These are phyloP conservation scores for Toxotes chatareus DNA, from an alignment of 2,113 vertebrate species.

Conservation along the genomic window DNA sequence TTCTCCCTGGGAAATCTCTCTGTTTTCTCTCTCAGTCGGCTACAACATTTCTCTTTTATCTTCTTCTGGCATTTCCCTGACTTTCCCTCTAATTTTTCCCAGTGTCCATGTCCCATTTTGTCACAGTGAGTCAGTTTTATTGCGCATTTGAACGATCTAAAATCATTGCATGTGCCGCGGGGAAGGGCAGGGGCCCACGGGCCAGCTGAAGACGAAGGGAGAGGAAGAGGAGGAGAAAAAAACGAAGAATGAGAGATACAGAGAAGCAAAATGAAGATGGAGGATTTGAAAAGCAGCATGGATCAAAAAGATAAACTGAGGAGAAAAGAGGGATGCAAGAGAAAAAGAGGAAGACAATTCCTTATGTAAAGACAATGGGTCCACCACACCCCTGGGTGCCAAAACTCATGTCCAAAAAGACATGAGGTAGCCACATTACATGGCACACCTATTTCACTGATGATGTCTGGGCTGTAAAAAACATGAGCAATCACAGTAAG, in stretches of 20 bases:
- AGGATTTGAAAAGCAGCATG: neutral
- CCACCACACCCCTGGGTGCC: slow-evolving; percentile 55
- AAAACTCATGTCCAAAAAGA: slow-evolving; percentile 38
- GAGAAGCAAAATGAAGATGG: slow-evolving; percentile 6
- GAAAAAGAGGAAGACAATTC: slow-evolving; percentile 14
- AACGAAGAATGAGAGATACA: slow-evolving; percentile 12
- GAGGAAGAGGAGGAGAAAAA: slow-evolving; percentile 17
- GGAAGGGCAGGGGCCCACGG: slow-evolving; percentile 60
- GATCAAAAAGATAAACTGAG: neutral
- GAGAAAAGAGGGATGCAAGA: neutral
- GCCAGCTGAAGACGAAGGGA: slow-evolving; percentile 37
- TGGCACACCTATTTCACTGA: slow-evolving; percentile 48
- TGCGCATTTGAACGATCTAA: slow-evolving; percentile 53
- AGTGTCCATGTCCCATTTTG: slow-evolving; percentile 1
- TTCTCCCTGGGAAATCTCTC: neutral
- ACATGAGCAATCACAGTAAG: neutral
- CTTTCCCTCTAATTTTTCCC: slow-evolving; percentile 20
- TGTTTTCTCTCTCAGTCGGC: slow-evolving; percentile 29
- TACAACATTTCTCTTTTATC: slow-evolving; percentile 33
- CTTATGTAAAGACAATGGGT: slow-evolving; percentile 51
- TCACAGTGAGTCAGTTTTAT: slow-evolving; percentile 54
- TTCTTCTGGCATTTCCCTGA: slow-evolving; percentile 21
- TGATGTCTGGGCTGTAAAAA: slow-evolving; percentile 28
- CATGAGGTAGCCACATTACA: slow-evolving; percentile 32
- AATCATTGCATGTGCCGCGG: slow-evolving; percentile 53